Evolutionary conservation across 2,888 invertebrate species (phyloP), one percentile per base, ranked within the genome.

Genomic region (Synergus umbraculus): DNA sequence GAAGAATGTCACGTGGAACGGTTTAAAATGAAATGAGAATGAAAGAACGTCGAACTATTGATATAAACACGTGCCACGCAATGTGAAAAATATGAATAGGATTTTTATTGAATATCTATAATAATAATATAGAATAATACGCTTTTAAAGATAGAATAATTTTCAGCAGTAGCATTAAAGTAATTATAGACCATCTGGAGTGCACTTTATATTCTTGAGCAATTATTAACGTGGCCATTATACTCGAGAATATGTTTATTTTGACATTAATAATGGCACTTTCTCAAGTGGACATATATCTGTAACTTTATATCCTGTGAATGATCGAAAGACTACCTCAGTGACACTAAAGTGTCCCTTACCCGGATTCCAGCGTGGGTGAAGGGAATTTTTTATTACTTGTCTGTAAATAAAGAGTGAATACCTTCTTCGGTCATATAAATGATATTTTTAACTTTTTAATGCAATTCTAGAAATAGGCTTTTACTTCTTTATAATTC

Each of bases 211-310:
- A 78, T 65, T 83, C 76, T 49, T 18, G 49, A 49, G 3, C 29
- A 69, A 69, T 69, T 69, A 69, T 82, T 29, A 29, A 84, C 76
- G 81, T 79, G 76, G 43, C 83, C 81, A 83, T 86, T 84, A 82
- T 69, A 79, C 77, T 67, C 63, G 64, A 54, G 76, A 83, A 86
- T 84, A 81, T 88, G 85, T 89, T 89, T 88, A 86, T 87, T 85
- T 78, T 86, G 83, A 88, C 89, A 88, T 89, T 87, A 87, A 82
- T 83, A 76, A 60, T 66, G 81, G 84, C 81, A 79, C 73, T 87
- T 69, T 69, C 69, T 49, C 83, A 64, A 88, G 86, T 85, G 85
- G 84, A 79, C 82, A 81, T 83, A 81, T 66, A 78, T 54, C 41
- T 76, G 86, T 81, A 86, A 85, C 83, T 81, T 63, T 64, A 85